Conservation (phyloP, 2,113 vertebrate species). For the Toxostoma redivivum region DNA sequence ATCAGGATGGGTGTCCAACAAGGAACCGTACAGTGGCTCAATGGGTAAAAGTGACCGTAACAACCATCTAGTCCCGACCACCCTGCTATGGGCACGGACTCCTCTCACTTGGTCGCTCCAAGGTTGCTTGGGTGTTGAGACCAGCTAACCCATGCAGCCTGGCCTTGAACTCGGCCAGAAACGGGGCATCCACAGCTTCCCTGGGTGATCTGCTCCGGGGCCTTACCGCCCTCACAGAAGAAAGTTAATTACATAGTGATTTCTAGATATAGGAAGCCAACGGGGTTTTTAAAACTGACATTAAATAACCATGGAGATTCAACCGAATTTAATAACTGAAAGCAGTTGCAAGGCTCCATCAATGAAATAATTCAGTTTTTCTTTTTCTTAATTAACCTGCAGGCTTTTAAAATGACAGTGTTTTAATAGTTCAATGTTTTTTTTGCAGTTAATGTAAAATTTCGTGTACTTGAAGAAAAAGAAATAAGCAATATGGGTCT, state of each 20-base stretch:
- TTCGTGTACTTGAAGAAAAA: not conserved
- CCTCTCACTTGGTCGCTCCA: not conserved
- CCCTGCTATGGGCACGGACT: not conserved
- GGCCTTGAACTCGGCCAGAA: not conserved
- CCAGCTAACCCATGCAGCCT: not conserved
- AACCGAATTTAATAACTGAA: not conserved
- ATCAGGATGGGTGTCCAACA: not conserved
- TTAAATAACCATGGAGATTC: not conserved
- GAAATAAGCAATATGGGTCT: not conserved
- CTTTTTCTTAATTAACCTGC: not conserved
- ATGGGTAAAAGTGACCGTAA: not conserved
- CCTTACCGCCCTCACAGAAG: not conserved
- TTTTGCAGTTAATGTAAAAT: not conserved
- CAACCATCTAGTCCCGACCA: not conserved
- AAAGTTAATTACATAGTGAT: not conserved
- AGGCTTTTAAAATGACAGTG: not conserved
- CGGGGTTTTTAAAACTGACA: not conserved
- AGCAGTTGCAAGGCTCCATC: not conserved
- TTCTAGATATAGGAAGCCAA: not conserved
- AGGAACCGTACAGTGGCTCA: not conserved
- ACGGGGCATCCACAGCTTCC: not conserved
- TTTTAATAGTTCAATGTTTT: not conserved
- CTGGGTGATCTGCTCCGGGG: not conserved
- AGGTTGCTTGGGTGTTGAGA: not conserved
- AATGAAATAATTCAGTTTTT: not conserved